Percentiles rank a stretch among this genome's conserved stretches.
phyloP scores from a whole-genome alignment of 2,113 vertebrate species.

The Barbus barbus region DNA sequence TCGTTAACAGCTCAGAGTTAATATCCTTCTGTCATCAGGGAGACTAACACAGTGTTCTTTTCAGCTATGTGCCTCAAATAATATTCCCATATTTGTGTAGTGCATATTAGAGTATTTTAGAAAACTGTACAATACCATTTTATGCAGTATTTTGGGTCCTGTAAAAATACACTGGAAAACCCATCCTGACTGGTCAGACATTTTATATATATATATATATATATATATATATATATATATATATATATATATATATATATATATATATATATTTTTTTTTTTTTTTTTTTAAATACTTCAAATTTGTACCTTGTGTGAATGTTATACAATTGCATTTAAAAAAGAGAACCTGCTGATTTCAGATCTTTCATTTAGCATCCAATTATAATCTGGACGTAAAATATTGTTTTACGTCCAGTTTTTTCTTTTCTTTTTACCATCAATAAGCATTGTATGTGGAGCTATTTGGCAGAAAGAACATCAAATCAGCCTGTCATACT shows the following conservation, averaged over 20 bases:
- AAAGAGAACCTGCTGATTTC: background rate
- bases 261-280: no score
- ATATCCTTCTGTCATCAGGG: background rate
- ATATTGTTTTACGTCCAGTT: no score
- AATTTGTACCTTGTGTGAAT: background rate
- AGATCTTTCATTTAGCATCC: background rate
- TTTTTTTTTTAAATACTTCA: no score
- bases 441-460: background rate
- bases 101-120: background rate
- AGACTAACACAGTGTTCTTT: background rate
- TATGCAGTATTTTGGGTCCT: background rate
- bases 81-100: background rate
- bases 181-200: background rate
- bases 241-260: no score
- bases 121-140: background rate
- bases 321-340: background rate
- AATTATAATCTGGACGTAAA: background rate
- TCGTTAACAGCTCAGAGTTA: background rate
- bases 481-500: constrained; percentile 2
- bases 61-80: background rate
- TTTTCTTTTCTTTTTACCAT: background rate
- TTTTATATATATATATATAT: no score
- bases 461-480: background rate
- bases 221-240: no score
- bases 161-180: background rate